A percentile compares a stretch with the other conserved stretches of the same genome.
Conservation (phyloP, 2,888 invertebrate species). For the Apodemia mormo region DNA sequence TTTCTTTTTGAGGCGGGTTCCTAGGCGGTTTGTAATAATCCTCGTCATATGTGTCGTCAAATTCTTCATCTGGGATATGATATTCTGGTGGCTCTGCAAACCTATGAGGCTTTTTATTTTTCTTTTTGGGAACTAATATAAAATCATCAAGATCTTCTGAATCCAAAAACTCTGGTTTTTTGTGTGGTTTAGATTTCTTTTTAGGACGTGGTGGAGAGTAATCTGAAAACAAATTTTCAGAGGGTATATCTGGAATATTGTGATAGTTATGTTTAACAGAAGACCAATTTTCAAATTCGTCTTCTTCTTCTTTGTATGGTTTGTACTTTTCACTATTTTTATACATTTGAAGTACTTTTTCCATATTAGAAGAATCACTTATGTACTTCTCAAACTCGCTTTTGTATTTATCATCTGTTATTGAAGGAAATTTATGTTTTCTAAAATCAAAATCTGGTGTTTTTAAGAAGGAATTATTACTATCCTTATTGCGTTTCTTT, state of each 20-base stretch:
- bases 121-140: conserved; percentile 69
- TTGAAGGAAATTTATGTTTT: conserved; percentile 55
- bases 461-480: conserved; percentile 46
- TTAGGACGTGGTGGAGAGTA: conserved; percentile 59
- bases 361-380: conserved; percentile 55
- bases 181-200: conserved; percentile 60
- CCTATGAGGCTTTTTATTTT: conserved; percentile 57
- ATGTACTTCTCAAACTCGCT: conserved; percentile 59
- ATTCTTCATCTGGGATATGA: conserved; percentile 60
- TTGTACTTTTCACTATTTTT: conserved; percentile 49
- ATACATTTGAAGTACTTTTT: conserved; percentile 55
- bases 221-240: conserved; percentile 58
- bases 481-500: conserved; percentile 63
- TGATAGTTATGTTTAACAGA: conserved; percentile 50
- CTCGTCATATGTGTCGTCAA: conserved; percentile 56
- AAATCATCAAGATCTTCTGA: conserved; percentile 65
- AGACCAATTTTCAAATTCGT: conserved; percentile 49
- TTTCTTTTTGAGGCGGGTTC: conserved; percentile 53
- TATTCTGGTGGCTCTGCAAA: conserved; percentile 56
- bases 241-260: conserved; percentile 52
- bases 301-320: conserved; percentile 54
- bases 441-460: conserved; percentile 53
- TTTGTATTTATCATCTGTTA: conserved; percentile 51
- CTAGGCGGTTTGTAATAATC: conserved; percentile 52
- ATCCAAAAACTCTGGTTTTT: conserved; percentile 52